Conservation (phyloP, 2,888 invertebrate species). For the Philaethria dido region DNA sequence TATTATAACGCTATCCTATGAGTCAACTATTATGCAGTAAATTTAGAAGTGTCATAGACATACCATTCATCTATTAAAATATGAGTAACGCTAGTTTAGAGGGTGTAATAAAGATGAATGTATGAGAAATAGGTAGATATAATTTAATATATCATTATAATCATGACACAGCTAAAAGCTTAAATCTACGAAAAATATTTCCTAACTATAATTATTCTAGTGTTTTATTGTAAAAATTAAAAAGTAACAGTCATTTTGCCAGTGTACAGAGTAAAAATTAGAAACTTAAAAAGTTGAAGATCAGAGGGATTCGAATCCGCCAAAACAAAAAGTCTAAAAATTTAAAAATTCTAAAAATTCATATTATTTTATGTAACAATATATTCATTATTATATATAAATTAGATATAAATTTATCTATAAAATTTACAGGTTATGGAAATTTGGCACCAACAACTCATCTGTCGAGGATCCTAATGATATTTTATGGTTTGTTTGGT, state of each 20-base stretch:
- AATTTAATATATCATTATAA: neutral
- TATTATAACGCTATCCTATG: neutral
- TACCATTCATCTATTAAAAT: neutral
- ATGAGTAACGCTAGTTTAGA: neutral
- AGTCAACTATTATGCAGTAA: neutral
- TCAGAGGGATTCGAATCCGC: too few species aligned
- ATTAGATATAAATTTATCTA: neutral
- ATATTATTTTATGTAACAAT: neutral
- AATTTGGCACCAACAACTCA: conserved; percentile 93
- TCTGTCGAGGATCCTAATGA: conserved; percentile 92
- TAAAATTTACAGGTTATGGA: conserved; percentile 88
- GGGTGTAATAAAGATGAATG: neutral
- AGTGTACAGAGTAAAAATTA: too few species aligned
- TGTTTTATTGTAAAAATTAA: too few species aligned
- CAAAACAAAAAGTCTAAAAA: too few species aligned
- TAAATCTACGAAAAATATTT: neutral
- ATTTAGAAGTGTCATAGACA: neutral
- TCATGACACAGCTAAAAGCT: neutral
- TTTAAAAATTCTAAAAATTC: too few species aligned
- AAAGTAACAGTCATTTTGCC: too few species aligned
- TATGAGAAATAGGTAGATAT: neutral
- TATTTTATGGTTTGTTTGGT: conserved; percentile 93
- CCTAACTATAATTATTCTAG: neutral
- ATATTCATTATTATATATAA: neutral
- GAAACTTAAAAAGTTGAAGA: too few species aligned